Base-by-base conservation (phyloP, 1,140 invertebrate genomes). In the Pentalonia nigronervosa region DNA sequence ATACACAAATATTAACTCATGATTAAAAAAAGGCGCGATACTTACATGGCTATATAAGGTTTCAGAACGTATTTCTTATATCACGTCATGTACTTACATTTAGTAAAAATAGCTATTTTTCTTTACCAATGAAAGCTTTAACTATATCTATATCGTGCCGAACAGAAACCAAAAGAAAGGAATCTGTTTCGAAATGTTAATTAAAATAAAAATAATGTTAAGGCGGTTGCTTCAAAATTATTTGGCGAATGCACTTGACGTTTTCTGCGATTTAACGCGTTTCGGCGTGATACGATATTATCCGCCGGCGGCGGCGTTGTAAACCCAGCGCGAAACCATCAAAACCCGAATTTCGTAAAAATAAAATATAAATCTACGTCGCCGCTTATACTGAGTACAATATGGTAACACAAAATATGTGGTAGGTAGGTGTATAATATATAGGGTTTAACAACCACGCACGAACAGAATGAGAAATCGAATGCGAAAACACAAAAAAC, bases 201-300 rank as follows among this genome's bases (percentile, higher is more conserved):
- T 89, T 89, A 76, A n/a, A 41, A 89, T 89, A 25, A 89, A 89
- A 89, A 89, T 56, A 89, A 89, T 56, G 87, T 53, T n/a, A 53
- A 89, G n/a, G n/a, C 8, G 87, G 48, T 34, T 56, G 50, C 53
- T 89, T 25, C 23, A 53, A 89, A 89, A 89, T 89, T 89, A 89
- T 89, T 36, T 89, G 20, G 20, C 20, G 25, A 89, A 89, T 89
- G 87, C 34, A 36, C 9, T 50, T 56, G 87, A 56, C 48, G 34
- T 89, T 89, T 89, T 89, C 20, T 3, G 47, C 17, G 87, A 89
- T 56, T 89, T 53, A 89, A 89, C 48, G 47, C 50, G 8, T 89
- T 89, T 36, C 34, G 9, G 21, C n/a, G 50, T 56, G 87, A 30
- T 56, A 56, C 25, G 9, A 89, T 76, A 76, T 76, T n/a, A 89